Base-by-base conservation (phyloP, 2,797 vertebrate genomes). In the Prionace glauca region DNA sequence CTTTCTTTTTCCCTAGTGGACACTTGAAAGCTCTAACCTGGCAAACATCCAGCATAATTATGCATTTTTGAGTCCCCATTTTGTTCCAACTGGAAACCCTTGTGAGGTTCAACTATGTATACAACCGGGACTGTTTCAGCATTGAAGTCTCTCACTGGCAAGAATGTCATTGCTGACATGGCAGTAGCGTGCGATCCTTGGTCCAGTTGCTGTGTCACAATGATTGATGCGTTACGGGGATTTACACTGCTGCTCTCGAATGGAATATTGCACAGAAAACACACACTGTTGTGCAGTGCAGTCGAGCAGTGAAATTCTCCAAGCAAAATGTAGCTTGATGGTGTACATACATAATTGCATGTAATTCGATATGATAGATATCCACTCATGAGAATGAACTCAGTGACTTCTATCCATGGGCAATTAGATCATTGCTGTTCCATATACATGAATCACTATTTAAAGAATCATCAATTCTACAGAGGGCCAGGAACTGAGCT, bases 341-440 rank as follows among this genome's bases (percentile, higher is more conserved):
- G 65, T 92, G 65, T 62, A 92, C 10, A 41, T 67, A 24, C 9
- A 92, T 67, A 24, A 69, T n/a, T 24, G 24, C 18, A 24, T 41
- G 90, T n/a, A 92, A 69, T 69, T 20, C 36, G 1, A 69, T 24
- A 67, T 41, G n/a, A 67, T 65, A 69, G n/a, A 67, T 20, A 41
- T 92, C 90, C n/a, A 91, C 62, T 92, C 90, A 36, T 67, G 90
- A 92, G 62, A 92, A 92, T 69, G 90, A 92, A 69, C 90, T 92
- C 90, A 90, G 60, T 92, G 90, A 41, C 90, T 67, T 69, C 36
- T 41, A 92, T 67, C 90, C 90, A 92, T 41, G 62, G n/a, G 90
- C 36, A 92, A 92, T 69, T 36, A 92, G 90, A 20, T 69, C 65
- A 36, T 69, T 65, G 12, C 90, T 24, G 8, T 92, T 92, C 90